Conservation (phyloP, 2,797 vertebrate genomes). For the Holocentrus rufus region DNA sequence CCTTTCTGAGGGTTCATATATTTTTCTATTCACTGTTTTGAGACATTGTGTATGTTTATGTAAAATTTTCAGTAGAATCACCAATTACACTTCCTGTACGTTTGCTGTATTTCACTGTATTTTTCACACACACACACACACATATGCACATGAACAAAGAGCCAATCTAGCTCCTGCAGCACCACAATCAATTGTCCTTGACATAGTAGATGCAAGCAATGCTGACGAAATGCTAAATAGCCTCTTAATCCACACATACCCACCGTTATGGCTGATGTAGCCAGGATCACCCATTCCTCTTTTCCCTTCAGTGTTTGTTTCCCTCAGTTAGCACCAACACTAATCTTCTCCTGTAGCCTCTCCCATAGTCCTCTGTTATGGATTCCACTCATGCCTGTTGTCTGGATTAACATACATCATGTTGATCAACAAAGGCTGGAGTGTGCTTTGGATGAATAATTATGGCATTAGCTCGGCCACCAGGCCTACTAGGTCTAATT, state of each 20-base stretch:
- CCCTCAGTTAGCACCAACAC: conserved; percentile 52
- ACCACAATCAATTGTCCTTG: conserved; percentile 58
- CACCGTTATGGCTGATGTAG: conserved; percentile 53
- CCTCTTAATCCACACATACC: conserved; percentile 52
- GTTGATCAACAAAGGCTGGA: conserved; percentile 75
- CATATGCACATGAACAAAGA: conserved; percentile 4
- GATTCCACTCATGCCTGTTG: conserved; percentile 70
- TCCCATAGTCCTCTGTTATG: conserved; percentile 60
- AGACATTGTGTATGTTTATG: too few species aligned
- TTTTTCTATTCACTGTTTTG: not conserved
- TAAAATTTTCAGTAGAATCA: not conserved
- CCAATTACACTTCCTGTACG: not conserved
- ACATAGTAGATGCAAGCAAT: conserved; percentile 50
- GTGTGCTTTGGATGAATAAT: conserved; percentile 72
- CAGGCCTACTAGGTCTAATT: conserved; percentile 73
- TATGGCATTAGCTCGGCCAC: conserved; percentile 69
- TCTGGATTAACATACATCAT: conserved; percentile 76
- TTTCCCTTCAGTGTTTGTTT: conserved; percentile 60
- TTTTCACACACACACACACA: conserved; percentile 5
- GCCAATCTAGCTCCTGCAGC: conserved; percentile 6
- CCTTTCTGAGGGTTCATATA: too few species aligned
- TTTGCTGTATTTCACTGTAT: not conserved
- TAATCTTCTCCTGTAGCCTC: conserved; percentile 55
- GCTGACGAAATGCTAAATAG: conserved; percentile 39
- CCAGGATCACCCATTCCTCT: conserved; percentile 38